Evolutionary conservation across 2,113 vertebrate genomes (phyloP).

Genomic region (Vombatus ursinus): DNA sequence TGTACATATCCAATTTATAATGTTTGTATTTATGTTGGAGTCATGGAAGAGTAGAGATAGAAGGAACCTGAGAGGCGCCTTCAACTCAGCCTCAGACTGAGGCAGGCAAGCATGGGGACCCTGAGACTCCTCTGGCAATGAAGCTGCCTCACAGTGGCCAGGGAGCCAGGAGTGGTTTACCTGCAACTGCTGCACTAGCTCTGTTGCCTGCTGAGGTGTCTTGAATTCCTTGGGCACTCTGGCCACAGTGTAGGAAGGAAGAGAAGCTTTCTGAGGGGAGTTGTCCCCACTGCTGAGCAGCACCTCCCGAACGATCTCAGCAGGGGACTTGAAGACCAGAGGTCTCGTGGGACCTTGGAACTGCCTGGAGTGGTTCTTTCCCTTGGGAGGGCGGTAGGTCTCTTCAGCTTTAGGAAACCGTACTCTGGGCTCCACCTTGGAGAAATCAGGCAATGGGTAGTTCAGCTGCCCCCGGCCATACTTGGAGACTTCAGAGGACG

Average conservation of each 20-base stretch:
- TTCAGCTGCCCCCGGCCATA: slow-evolving; percentile 85
- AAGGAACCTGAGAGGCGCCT: neutral
- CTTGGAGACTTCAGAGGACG: slow-evolving; percentile 63
- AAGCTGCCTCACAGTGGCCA: neutral
- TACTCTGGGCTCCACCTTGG: slow-evolving; percentile 91
- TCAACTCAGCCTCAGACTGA: neutral
- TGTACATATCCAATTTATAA: neutral
- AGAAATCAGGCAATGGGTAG: slow-evolving; percentile 91
- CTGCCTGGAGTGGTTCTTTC: slow-evolving; percentile 61
- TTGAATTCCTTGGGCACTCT: slow-evolving; percentile 87
- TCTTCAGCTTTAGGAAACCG: slow-evolving; percentile 85
- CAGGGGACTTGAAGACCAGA: slow-evolving; percentile 89
- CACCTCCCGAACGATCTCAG: slow-evolving; percentile 92
- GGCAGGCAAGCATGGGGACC: neutral
- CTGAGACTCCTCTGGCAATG: neutral
- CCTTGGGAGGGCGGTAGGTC: slow-evolving; percentile 88
- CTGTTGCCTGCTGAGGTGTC: slow-evolving; percentile 86
- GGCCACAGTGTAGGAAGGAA: slow-evolving; percentile 19
- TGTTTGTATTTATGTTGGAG: neutral
- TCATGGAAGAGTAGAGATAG: neutral
- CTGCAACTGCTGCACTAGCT: slow-evolving; percentile 93
- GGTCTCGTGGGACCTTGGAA: slow-evolving; percentile 57
- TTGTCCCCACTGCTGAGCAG: slow-evolving; percentile 84
- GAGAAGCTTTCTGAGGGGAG: neutral
- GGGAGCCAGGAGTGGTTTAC: slow-evolving; percentile 72